Conservation (phyloP, 2,888 invertebrate species). For the Cantharis flavilabris region DNA sequence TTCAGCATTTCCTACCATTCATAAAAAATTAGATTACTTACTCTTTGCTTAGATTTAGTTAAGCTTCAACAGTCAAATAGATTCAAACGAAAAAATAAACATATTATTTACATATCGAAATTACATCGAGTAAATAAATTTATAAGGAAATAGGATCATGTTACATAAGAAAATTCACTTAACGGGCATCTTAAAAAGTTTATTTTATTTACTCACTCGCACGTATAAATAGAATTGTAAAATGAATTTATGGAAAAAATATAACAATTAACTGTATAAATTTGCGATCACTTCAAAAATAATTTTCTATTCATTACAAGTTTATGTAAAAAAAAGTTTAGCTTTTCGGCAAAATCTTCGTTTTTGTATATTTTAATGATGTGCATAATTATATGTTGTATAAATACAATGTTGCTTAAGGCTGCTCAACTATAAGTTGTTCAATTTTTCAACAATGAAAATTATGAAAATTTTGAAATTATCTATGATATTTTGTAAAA, state of each 20-base stretch:
- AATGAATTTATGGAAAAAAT: background rate
- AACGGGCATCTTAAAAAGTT: background rate
- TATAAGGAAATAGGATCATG: slow-evolving; percentile 4
- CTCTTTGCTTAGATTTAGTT: background rate
- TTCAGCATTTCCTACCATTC: background rate
- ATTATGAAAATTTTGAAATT: background rate
- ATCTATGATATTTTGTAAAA: background rate
- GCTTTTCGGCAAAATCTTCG: background rate
- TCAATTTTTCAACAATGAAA: background rate
- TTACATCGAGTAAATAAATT: slow-evolving; percentile 9
- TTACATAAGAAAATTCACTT: slow-evolving; percentile 6
- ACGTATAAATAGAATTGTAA: background rate
- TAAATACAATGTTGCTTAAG: background rate
- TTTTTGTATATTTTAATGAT: background rate
- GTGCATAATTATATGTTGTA: background rate
- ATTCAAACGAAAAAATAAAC: background rate
- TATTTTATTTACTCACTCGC: slow-evolving; percentile 2
- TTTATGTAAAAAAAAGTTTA: background rate
- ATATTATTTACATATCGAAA: background rate
- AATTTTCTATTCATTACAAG: background rate
- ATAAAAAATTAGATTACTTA: background rate
- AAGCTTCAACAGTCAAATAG: background rate
- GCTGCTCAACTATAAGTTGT: background rate
- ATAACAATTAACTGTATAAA: background rate
- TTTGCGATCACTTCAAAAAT: background rate